Conservation (phyloP, 2,888 invertebrate genomes). For the Willowsia nigromaculata region DNA sequence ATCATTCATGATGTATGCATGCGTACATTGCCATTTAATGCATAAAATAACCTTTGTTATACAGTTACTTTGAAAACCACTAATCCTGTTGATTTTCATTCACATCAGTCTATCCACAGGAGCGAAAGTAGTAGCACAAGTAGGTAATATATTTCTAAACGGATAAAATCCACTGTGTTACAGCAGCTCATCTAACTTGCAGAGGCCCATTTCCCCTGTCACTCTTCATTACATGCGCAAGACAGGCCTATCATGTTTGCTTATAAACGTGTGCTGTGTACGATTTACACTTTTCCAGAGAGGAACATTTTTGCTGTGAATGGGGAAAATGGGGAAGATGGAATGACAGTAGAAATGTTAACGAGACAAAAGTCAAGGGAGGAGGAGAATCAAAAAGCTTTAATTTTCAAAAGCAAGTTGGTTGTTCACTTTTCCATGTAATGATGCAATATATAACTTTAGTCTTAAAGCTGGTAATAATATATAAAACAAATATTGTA, state of each 20-base stretch:
- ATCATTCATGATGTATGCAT: not conserved
- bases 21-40: not conserved
- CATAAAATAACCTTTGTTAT: slow-evolving; percentile 34
- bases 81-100: slow-evolving; percentile 46
- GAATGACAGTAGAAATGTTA: slow-evolving; percentile 50
- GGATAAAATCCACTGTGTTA: slow-evolving; percentile 18
- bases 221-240: slow-evolving; percentile 63
- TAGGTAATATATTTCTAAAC: slow-evolving; percentile 20
- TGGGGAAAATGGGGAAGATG: not conserved
- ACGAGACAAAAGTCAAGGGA: slow-evolving; percentile 52
- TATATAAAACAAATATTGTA: not conserved
- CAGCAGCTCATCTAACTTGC: slow-evolving; percentile 46
- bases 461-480: not conserved
- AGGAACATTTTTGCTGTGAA: slow-evolving; percentile 20
- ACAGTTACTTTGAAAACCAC: slow-evolving; percentile 49
- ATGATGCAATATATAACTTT: not conserved
- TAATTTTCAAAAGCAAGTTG: slow-evolving; percentile 55
- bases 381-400: slow-evolving; percentile 50
- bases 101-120: not conserved
- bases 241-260: slow-evolving; percentile 58
- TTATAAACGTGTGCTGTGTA: slow-evolving; percentile 22
- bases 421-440: not conserved
- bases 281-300: slow-evolving; percentile 19
- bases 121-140: not conserved
- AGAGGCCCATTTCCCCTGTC: slow-evolving; percentile 68